Evolutionary conservation across 1,140 invertebrate genomes (phyloP), one percentile per base, ranked within the genome.

Genomic region (Zaprionus vittiger): DNA sequence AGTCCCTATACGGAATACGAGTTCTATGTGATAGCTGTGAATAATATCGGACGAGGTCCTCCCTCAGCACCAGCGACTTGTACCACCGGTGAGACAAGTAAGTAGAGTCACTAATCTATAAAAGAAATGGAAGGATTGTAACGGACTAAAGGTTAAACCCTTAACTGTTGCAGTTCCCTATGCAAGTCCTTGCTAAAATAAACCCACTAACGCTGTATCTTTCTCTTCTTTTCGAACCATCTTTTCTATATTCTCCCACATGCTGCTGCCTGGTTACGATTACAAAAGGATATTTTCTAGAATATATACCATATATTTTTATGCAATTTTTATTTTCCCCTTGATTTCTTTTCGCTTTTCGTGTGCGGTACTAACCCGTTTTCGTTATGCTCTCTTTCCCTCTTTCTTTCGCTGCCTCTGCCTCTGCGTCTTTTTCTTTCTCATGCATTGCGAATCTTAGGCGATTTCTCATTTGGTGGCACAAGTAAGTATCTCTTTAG

Each of bases 1-100:
- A 97, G 97, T 63, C 97, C 98, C 2, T 99, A 98, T 93, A 99
- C 98, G 0, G 97, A 98, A 91, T 99, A 99, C 94, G 98, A 99
- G 93, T 98, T 99, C 94, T 97, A 96, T 93, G 97, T 99, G 68
- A 96, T 98, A 74, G 98, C 98, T 17, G 97, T 98, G 17, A 99
- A 99, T 94, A 96, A 96, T 89, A 97, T 98, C 81, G 99, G 98
- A 41, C 94, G 97, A 77, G 98, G 98, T 62, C 95, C 96, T 37
- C 96, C 97, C 1, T 98, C 97, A 81, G 94, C 95, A 24, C 96
- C 98, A 1, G 96, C 96, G 17, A 95, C 97, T 79, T 96, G 98
- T 80, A 99, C 98, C 65, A 99, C 98, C 55, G 98, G 98, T 91
- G 98, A 99, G 96, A 97, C 98, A 95, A 98, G 98, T 99, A 95